Evolutionary conservation across 2,888 invertebrate species (phyloP).

Genomic region (Erebia ligea): DNA sequence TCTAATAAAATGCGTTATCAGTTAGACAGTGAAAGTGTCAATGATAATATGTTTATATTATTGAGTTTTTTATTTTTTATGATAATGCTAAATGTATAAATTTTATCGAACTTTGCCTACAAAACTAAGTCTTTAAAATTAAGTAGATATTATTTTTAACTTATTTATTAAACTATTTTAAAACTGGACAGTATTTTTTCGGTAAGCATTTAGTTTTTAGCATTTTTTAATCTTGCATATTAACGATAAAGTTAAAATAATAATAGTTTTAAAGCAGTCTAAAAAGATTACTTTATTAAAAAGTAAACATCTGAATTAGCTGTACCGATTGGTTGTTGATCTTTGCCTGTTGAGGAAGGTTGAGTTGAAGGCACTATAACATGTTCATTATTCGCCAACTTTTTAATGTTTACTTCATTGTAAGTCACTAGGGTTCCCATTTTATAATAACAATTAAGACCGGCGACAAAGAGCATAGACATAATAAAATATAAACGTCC

Average conservation of each 20-base stretch:
- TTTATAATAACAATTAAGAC: slow-evolving; percentile 41
- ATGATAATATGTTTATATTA: background rate
- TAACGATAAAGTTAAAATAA: too few species aligned
- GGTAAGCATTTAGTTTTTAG: too few species aligned
- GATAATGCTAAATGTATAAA: background rate
- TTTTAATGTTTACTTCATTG: slow-evolving; percentile 32
- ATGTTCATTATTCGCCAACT: background rate
- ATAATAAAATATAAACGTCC: slow-evolving; percentile 46
- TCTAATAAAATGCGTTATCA: background rate
- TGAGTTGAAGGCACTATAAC: background rate
- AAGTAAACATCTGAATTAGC: background rate
- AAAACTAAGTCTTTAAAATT: too few species aligned
- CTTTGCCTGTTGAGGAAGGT: slow-evolving; percentile 3
- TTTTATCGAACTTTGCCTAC: too few species aligned
- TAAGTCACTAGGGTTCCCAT: slow-evolving; percentile 17
- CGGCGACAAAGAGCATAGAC: slow-evolving; percentile 44
- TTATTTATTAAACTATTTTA: too few species aligned
- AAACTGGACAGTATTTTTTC: too few species aligned
- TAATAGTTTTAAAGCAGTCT: too few species aligned
- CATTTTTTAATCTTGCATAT: too few species aligned
- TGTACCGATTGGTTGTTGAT: background rate
- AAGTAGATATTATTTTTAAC: too few species aligned
- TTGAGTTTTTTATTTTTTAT: background rate
- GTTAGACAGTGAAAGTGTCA: slow-evolving; percentile 3
- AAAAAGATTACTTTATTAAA: too few species aligned